phyloP scores from a whole-genome alignment of 2,113 vertebrate genomes.

The Rissa tridactyla region DNA sequence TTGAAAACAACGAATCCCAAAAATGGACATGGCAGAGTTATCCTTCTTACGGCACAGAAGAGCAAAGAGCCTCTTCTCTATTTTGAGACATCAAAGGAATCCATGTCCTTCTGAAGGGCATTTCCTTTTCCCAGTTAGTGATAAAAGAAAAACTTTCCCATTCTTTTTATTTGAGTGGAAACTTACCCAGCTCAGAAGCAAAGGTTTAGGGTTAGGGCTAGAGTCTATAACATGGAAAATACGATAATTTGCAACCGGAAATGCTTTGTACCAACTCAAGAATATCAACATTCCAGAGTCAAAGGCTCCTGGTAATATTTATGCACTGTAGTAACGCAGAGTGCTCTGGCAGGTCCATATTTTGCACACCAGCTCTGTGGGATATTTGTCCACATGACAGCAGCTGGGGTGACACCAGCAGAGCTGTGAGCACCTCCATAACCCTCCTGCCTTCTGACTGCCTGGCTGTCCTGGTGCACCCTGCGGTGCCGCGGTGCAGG shows the following conservation, averaged over 20 bases:
- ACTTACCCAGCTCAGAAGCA: background rate
- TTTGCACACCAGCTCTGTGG: background rate
- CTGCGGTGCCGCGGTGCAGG: background rate
- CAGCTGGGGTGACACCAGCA: background rate
- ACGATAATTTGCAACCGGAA: background rate
- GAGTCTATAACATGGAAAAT: background rate
- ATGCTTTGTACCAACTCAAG: background rate
- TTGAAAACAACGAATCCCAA: background rate
- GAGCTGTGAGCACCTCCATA: background rate
- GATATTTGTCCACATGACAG: background rate
- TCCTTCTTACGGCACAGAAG: background rate
- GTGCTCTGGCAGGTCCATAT: background rate
- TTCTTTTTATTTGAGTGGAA: background rate
- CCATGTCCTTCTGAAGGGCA: background rate
- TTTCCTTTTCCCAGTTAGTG: background rate
- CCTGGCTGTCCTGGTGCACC: background rate
- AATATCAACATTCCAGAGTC: background rate
- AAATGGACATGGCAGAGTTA: background rate
- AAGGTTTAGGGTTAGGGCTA: background rate
- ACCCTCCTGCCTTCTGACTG: background rate
- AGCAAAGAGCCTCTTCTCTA: background rate
- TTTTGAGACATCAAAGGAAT: conserved; percentile 24
- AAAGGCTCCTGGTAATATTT: background rate
- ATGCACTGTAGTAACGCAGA: background rate
- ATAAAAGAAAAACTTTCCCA: background rate